Conservation (phyloP, 1,140 invertebrate species). For the Drosophila kepulauana region DNA sequence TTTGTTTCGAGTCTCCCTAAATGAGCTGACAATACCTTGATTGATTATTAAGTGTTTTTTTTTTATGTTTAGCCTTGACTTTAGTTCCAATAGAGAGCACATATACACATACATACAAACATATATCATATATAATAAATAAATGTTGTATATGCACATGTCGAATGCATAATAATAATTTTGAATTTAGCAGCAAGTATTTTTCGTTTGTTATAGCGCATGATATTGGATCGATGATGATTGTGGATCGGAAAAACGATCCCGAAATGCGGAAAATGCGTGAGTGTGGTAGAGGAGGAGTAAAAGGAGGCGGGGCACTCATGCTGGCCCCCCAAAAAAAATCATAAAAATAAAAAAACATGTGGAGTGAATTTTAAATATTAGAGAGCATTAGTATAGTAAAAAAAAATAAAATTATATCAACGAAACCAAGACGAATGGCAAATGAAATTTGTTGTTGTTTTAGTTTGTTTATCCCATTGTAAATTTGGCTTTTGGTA, state of each 20-base stretch:
- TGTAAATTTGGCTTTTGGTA: constrained; percentile 24
- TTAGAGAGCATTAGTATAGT: constrained; percentile 17
- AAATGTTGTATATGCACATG: constrained; percentile 37
- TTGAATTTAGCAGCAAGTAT: constrained; percentile 59
- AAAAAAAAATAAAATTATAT: constrained; percentile 5
- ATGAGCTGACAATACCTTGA: constrained; percentile 44
- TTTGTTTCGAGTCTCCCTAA: constrained; percentile 26
- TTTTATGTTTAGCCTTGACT: constrained; percentile 20
- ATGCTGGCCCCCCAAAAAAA: constrained; percentile 19
- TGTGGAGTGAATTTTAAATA: constrained; percentile 12
- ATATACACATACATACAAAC: constrained; percentile 47
- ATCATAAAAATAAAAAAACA: constrained; percentile 9
- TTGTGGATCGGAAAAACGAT: background rate
- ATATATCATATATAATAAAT: constrained; percentile 31
- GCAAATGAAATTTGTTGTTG: constrained; percentile 21
- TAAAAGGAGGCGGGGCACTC: constrained; percentile 21
- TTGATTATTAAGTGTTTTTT: background rate
- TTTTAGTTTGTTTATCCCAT: constrained; percentile 9
- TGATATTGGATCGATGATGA: constrained; percentile 9
- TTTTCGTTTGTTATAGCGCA: constrained; percentile 21
- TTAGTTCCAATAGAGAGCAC: constrained; percentile 36
- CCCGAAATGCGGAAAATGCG: background rate
- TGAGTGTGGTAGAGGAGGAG: constrained; percentile 7
- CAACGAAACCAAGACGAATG: constrained; percentile 20
- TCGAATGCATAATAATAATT: constrained; percentile 46